Conservation (phyloP, 2,797 vertebrate species). For the Melanotaenia parkinsoni region DNA sequence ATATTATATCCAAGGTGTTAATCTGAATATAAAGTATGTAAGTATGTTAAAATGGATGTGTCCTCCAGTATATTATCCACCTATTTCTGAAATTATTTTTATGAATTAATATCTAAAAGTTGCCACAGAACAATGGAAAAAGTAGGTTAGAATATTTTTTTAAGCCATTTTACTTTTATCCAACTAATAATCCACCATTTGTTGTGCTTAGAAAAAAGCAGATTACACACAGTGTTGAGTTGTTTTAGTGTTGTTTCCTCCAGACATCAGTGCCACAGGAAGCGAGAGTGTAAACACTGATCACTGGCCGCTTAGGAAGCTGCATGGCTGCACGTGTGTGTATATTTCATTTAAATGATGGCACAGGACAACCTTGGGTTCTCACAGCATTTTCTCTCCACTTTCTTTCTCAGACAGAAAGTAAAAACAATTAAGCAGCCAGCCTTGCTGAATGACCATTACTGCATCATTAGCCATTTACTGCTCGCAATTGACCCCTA, state of each 20-base stretch:
- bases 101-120: neutral
- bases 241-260: neutral
- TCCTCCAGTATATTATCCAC: no score
- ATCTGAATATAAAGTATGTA: no score
- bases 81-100: neutral
- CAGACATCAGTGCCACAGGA: neutral
- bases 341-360: slow-evolving; percentile 21
- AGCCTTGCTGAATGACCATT: slow-evolving; percentile 55
- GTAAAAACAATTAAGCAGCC: slow-evolving; percentile 61
- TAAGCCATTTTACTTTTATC: no score
- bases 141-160: no score
- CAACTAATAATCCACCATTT: neutral
- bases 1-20: no score
- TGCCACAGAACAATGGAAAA: neutral
- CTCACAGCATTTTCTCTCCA: slow-evolving; percentile 20
- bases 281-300: slow-evolving; percentile 13
- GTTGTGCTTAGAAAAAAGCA: neutral
- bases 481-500: slow-evolving; percentile 79
- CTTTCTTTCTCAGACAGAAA: slow-evolving; percentile 61
- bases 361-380: slow-evolving; percentile 10
- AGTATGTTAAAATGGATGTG: no score
- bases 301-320: slow-evolving; percentile 8
- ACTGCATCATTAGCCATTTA: slow-evolving; percentile 71
- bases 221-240: neutral
- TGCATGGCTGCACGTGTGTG: slow-evolving; percentile 4